Base-by-base conservation (phyloP, 2,797 vertebrate species). In the Notamacropus eugenii region DNA sequence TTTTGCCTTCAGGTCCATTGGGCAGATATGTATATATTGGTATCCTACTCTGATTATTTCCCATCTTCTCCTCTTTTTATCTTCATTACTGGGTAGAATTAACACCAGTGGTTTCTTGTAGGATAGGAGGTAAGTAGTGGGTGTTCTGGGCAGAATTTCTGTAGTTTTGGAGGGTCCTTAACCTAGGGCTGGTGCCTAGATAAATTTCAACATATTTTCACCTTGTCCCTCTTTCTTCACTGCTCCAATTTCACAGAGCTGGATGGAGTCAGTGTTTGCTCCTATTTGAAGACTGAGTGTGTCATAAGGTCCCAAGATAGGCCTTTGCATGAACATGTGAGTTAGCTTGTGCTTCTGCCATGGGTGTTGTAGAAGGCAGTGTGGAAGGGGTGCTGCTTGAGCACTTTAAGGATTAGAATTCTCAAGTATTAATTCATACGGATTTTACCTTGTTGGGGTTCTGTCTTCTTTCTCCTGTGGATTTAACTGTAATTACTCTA, bases 381-480 rank as follows among this genome's bases (percentile, higher is more conserved):
- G 74, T 87, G 74, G 9, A 50, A 87, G 74, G 74, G 74, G 40
- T 87, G 74, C 40, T 87, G 74, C 24, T 12, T 87, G 74, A 87
- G 74, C 74, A 87, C 74, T 87, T 87, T 87, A 87, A 87, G 74
- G 74, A 87, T 87, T 87, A 87, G 74, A 87, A 50, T 87, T 87
- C 74, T 87, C 74, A 87, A 87, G 74, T 87, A 87, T 87, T 87
- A 87, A 87, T 82, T 82, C 74, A 82, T 82, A 82, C 6, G 74
- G 74, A 82, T 87, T 87, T 87, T 87, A 87, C 74, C 74, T 87
- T 87, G 74, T 87, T 87, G 74, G 74, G 74, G 74, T 87, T 87
- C 74, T 87, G 74, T 87, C 74, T 87, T 87, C 74, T 87, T 87
- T 87, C 40, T 87, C 74, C 40, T 87, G 24, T 87, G 74, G 74